A percentile compares a stretch with the other conserved stretches of the same genome.
Evolutionary conservation across 2,113 vertebrate genomes (phyloP).

Genomic region (Tragelaphus imberbis): DNA sequence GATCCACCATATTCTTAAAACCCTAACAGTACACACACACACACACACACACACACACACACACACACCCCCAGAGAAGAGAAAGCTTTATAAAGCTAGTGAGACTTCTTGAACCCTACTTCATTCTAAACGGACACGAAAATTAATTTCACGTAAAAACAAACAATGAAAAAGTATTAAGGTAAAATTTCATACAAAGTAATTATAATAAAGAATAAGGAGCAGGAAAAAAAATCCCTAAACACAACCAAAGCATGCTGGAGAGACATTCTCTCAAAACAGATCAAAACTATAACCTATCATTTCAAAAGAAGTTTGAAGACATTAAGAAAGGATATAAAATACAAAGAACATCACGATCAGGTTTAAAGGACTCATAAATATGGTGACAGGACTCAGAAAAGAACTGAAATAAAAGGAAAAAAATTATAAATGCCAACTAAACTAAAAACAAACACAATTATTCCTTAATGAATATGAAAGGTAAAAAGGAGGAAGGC

Average conservation of each 20-base stretch:
- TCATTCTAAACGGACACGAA: neutral
- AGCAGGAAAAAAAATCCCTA: neutral
- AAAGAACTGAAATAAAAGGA: neutral
- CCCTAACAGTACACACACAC: neutral
- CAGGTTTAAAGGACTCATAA: neutral
- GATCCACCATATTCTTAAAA: neutral
- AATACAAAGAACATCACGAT: neutral
- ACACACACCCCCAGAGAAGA: neutral
- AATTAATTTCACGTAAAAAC: slow-evolving; percentile 25
- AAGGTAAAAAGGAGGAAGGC: neutral
- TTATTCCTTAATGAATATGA: neutral
- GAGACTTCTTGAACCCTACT: neutral
- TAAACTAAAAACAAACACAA: neutral
- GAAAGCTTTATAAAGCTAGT: neutral
- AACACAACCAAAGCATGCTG: neutral
- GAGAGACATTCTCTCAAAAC: neutral
- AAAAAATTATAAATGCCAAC: neutral
- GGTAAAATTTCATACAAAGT: neutral
- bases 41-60: neutral
- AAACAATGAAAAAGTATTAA: neutral
- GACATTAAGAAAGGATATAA: neutral
- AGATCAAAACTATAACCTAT: neutral
- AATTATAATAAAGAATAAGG: neutral
- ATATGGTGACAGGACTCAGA: neutral
- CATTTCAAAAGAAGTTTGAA: neutral